Percentiles rank a stretch among this genome's conserved stretches.
Evolutionary conservation across 2,113 vertebrate species (phyloP).

Genomic region (Scomber scombrus): DNA sequence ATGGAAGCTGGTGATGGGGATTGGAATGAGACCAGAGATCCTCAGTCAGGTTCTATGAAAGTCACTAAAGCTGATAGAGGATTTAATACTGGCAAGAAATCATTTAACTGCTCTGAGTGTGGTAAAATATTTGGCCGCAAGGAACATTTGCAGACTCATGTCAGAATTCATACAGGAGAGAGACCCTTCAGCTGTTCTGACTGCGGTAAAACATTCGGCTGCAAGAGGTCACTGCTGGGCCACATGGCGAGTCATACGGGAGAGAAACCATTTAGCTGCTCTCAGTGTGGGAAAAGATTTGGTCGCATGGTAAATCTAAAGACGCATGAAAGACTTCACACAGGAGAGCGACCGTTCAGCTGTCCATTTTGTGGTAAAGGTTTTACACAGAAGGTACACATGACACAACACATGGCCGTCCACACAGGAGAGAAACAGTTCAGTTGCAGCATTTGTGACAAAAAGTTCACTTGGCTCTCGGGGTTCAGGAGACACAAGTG

Average conservation of each 20-base stretch:
- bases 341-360: constrained; percentile 15
- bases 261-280: constrained; percentile 32
- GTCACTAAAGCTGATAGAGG: background rate
- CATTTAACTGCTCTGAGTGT: constrained; percentile 11
- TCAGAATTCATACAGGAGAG: constrained; percentile 34
- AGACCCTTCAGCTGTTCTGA: constrained; percentile 27
- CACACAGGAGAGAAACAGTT: constrained; percentile 45
- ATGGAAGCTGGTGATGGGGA: background rate
- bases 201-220: constrained; percentile 19
- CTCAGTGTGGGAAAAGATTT: constrained; percentile 24
- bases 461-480: constrained; percentile 30
- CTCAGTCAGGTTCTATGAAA: background rate
- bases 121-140: constrained; percentile 29
- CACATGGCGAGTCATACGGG: constrained; percentile 2
- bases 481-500: constrained; percentile 36
- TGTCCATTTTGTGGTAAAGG: constrained; percentile 20
- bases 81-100: background rate
- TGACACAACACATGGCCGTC: constrained; percentile 24
- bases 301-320: constrained; percentile 7
- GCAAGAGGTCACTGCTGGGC: constrained; percentile 16
- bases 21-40: background rate
- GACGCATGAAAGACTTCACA: constrained; percentile 19
- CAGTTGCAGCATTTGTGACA: constrained; percentile 36
- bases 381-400: constrained; percentile 16
- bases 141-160: constrained; percentile 27